phyloP scores from a whole-genome alignment of 1,140 invertebrate species.

The Marisa cornuarietis region DNA sequence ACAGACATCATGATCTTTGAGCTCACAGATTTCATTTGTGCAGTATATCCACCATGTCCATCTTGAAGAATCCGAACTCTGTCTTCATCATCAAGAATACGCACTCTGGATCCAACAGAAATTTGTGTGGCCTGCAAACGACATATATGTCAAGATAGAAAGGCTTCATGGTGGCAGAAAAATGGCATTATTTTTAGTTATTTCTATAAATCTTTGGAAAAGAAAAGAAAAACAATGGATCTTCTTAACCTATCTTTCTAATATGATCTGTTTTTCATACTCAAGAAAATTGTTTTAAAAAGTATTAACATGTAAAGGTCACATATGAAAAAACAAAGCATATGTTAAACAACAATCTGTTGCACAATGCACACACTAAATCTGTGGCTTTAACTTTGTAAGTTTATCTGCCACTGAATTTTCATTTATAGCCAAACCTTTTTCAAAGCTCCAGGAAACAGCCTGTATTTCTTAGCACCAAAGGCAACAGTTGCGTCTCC shows the following conservation, averaged over 20 bases:
- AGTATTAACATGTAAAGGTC: no score
- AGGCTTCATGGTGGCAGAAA: neutral
- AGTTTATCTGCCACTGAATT: no score
- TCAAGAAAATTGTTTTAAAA: no score
- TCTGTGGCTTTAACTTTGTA: no score
- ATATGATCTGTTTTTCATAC: no score
- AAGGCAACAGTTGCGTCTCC: conserved; percentile 26
- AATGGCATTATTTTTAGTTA: neutral
- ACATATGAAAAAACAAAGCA: no score
- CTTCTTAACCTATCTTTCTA: no score
- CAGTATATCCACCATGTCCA: conserved; percentile 87
- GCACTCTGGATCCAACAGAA: conserved; percentile 74
- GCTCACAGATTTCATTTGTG: conserved; percentile 80
- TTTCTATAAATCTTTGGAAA: no score
- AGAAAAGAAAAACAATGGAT: no score
- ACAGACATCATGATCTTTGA: neutral
- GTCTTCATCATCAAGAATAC: conserved; percentile 76
- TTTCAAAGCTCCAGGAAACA: conserved; percentile 22
- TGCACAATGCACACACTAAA: no score
- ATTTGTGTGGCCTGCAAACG: conserved; percentile 32
- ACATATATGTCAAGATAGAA: neutral
- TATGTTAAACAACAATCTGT: no score
- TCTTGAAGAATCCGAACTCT: conserved; percentile 81
- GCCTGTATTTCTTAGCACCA: conserved; percentile 23
- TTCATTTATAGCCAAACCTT: conserved; percentile 11